Evolutionary conservation across 2,888 invertebrate genomes (phyloP), one percentile per base, ranked within the genome.

Genomic region (Tortrix viridana): DNA sequence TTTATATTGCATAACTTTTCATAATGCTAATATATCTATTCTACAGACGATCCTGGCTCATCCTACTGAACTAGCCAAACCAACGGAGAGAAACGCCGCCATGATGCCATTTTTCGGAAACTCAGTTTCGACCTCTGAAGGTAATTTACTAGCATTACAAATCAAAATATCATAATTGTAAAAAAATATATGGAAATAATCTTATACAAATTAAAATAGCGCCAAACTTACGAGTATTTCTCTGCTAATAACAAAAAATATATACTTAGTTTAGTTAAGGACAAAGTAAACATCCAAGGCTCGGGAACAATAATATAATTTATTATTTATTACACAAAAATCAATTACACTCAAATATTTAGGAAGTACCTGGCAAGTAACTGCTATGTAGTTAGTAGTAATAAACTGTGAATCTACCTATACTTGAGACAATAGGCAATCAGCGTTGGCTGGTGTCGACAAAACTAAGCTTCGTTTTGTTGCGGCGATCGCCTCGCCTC

Each of bases 61-160:
- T 49, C 69, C 70, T 4, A 71, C 71, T 1, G 76, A 79, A 56
- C 63, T 79, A 3, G 67, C 69, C 1, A 79, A 79, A 23, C 74
- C 77, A 4, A 57, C 73, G 16, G 77, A 79, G 52, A 68, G 79
- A 50, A 79, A 79, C 50, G 69, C 67, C 1, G 77, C 79, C 0
- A 72, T 79, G 71, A 74, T 64, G 52, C 77, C 77, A n/a, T 77
- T 79, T 66, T 79, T 79, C 23, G 79, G 79, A n/a, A 71, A 79
- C 50, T 79, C 79, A 1, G 71, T 79, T 5, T 77, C 79, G 4
- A 76, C 74, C 16, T 75, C 79, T 19, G 76, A 79, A 73, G 79
- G 79, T 79, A 72, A 65, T 32, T 12, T 32, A 32, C 32, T 3
- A 3, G 12, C 32, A 32, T 9, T 7, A 12, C 32, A 32, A 12